Percentiles rank a stretch among this genome's conserved stretches.
phyloP scores from a whole-genome alignment of 1,140 invertebrate genomes.

The Pogonomyrmex barbatus region DNA sequence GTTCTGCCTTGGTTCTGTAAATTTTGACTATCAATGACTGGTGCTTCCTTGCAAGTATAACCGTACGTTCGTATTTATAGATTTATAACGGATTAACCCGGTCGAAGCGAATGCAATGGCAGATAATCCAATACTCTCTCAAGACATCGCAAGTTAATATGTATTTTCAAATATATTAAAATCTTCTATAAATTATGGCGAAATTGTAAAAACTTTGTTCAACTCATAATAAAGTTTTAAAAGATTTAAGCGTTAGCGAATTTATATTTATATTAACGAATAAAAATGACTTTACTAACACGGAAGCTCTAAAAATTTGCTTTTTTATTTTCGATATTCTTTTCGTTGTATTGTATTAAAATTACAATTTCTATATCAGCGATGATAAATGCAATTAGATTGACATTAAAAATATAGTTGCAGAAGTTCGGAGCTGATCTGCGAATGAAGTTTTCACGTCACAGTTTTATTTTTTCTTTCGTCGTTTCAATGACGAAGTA shows the following conservation, averaged over 20 bases:
- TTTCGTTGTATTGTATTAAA: not conserved
- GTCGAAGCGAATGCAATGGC: constrained; percentile 12
- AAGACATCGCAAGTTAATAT: constrained; percentile 23
- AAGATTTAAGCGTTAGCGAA: not conserved
- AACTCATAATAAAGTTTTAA: not conserved
- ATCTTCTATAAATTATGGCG: not conserved
- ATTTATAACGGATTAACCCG: constrained; percentile 53
- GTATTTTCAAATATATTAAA: not conserved
- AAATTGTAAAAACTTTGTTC: not conserved
- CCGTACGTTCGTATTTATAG: constrained; percentile 66
- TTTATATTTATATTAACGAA: not conserved
- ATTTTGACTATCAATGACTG: constrained; percentile 38
- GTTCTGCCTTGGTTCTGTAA: constrained; percentile 2
- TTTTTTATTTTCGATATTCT: not conserved
- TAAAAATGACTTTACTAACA: not conserved
- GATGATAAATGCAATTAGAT: not conserved
- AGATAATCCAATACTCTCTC: constrained; percentile 32
- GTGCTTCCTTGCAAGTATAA: not conserved
- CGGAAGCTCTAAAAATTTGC: not conserved
- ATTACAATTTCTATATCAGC: not conserved
- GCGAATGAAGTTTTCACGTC: not conserved
- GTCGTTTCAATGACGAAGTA: constrained; percentile 4
- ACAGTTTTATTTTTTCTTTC: constrained; percentile 16
- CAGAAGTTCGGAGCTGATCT: not conserved
- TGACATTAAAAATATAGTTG: not conserved